A percentile compares a stretch with the other conserved stretches of the same genome.
Evolutionary conservation across 2,113 vertebrate genomes (phyloP).

Genomic region (Syngnathus floridae): DNA sequence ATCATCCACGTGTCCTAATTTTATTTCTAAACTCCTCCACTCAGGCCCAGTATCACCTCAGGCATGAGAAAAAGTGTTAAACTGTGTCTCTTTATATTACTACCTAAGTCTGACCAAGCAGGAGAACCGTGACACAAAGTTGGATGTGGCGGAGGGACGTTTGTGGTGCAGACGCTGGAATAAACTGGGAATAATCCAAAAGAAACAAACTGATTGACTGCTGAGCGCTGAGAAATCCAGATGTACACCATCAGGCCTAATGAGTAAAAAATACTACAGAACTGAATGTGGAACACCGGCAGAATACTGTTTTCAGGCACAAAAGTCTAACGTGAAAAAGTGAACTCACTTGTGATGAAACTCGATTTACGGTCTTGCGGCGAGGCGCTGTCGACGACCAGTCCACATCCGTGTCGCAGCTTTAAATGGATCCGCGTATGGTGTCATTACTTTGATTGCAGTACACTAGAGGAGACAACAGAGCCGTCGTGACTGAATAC

Average conservation of each 20-base stretch:
- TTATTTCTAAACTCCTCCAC: not conserved
- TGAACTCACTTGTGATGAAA: not conserved
- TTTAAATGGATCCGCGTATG: conserved; percentile 5
- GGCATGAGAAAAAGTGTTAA: not conserved
- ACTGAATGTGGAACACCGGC: conserved; percentile 8
- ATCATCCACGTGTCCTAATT: not conserved
- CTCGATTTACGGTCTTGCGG: not conserved
- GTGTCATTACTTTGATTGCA: conserved; percentile 6
- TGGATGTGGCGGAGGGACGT: conserved; percentile 18
- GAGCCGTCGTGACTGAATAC: conserved; percentile 54
- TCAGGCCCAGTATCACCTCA: not conserved
- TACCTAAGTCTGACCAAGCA: conserved; percentile 2
- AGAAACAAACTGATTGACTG: conserved; percentile 50
- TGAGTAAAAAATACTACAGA: conserved; percentile 1
- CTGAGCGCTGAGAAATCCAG: conserved; percentile 35
- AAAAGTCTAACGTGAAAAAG: conserved; percentile 18
- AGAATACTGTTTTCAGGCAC: conserved; percentile 38
- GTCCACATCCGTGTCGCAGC: not conserved
- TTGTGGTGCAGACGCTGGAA: conserved; percentile 43
- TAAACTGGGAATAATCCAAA: conserved; percentile 59
- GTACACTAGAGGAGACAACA: conserved; percentile 30
- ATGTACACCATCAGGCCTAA: conserved; percentile 30
- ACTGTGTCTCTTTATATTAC: not conserved
- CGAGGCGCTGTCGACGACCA: not conserved
- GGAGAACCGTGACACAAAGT: conserved; percentile 13